A percentile compares a stretch with the other conserved stretches of the same genome.
phyloP scores from a whole-genome alignment of 1,140 invertebrate genomes.

The Colletes latitarsis region DNA sequence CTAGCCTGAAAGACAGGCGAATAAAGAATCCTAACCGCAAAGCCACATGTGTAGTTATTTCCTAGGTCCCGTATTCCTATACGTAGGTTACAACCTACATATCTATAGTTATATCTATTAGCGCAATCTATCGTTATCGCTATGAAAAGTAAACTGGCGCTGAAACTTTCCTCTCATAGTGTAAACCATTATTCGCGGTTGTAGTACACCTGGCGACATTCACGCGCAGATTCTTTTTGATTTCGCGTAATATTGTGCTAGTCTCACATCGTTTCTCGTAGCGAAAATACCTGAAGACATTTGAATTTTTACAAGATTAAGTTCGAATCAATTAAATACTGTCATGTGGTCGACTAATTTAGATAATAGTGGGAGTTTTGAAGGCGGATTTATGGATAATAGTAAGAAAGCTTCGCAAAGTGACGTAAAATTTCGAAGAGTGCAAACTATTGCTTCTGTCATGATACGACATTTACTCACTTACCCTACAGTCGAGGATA shows the following conservation, averaged over 20 bases:
- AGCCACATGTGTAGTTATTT: too few species aligned
- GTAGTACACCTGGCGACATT: background rate
- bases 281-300: background rate
- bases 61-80: too few species aligned
- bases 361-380: slow-evolving; percentile 48
- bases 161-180: too few species aligned
- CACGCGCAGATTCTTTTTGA: slow-evolving; percentile 8
- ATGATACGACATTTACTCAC: slow-evolving; percentile 69
- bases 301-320: background rate
- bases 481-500: slow-evolving; percentile 50
- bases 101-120: too few species aligned
- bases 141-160: too few species aligned
- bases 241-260: background rate
- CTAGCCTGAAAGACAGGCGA: too few species aligned
- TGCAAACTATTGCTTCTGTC: slow-evolving; percentile 70
- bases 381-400: slow-evolving; percentile 70
- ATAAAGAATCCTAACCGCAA: too few species aligned
- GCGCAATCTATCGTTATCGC: too few species aligned
- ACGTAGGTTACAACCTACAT: too few species aligned
- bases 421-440: slow-evolving; percentile 20
- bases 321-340: background rate
- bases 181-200: too few species aligned
- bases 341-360: slow-evolving; percentile 64
- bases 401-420: slow-evolving; percentile 36
- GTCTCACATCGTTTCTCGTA: background rate